Evolutionary conservation across 2,888 invertebrate species (phyloP).

Genomic region (Andrena praecox): DNA sequence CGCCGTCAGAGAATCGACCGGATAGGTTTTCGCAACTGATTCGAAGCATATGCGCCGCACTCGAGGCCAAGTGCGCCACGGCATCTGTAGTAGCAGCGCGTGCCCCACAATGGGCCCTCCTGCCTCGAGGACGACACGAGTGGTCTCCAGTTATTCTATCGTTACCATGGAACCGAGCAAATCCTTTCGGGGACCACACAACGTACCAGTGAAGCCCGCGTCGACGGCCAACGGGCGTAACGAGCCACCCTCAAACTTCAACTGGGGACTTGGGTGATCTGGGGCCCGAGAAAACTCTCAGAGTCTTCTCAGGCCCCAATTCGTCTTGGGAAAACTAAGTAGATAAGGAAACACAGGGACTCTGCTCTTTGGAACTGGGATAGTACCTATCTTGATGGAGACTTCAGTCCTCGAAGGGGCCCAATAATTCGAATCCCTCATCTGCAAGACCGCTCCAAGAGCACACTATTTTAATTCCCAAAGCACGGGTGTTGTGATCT

Average conservation of each 20-base stretch:
- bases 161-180: conserved; percentile 65
- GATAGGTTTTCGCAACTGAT: conserved; percentile 79
- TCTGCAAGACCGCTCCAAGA: too few relatives aligned
- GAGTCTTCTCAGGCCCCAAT: too few relatives aligned
- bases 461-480: background rate
- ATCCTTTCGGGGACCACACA: conserved; percentile 72
- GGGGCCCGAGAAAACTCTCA: too few relatives aligned
- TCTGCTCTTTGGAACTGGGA: too few relatives aligned
- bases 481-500: background rate
- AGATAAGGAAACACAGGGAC: background rate
- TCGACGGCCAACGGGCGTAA: conserved; percentile 75
- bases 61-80: conserved; percentile 75
- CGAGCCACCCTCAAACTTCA: conserved; percentile 63
- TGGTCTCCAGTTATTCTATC: conserved; percentile 76
- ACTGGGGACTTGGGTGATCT: background rate
- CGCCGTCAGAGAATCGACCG: conserved; percentile 61
- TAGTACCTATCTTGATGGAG: too few relatives aligned
- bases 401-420: too few relatives aligned
- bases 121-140: conserved; percentile 70
- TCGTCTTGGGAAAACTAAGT: background rate
- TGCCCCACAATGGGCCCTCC: conserved; percentile 83
- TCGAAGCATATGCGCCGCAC: conserved; percentile 81
- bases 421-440: too few relatives aligned
- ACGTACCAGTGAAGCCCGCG: conserved; percentile 60
- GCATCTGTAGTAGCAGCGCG: conserved; percentile 84